Base-by-base conservation (phyloP, 2,113 vertebrate genomes). In the Lichenostomus cassidix region DNA sequence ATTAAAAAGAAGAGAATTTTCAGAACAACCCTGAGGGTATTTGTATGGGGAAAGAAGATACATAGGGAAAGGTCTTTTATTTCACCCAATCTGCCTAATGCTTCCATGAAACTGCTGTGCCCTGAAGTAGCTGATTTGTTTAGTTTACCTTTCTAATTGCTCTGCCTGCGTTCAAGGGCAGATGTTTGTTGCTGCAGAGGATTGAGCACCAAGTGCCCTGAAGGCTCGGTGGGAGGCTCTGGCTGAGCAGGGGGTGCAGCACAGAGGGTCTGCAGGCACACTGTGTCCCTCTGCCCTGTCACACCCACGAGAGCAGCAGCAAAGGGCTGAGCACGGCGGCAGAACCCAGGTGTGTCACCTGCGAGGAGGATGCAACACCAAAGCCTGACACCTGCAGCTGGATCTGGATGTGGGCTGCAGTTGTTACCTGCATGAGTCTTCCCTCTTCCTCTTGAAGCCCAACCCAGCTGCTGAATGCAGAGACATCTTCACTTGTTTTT, bases 171-270 rank as follows among this genome's bases (percentile, higher is more conserved):
- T 3, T 31, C 12, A 5, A 4, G 44, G 55, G 37, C 20, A 28
- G 47, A 1, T 3, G 14, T 9, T 73, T 24, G 35, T 18, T 13
- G 27, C 52, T 37, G 49, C n/a, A 24, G 14, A 60, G 53, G 15
- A 2, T 0, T 58, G 41, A 5, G 5, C n/a, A 2, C 6, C 11
- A 2, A 16, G 11, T 0, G 2, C 7, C 24, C 74, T 4, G n/a
- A 7, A 10, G 64, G 39, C 21, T 12, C 7, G 0, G 9, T 4
- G 11, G 16, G 60, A 44, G 15, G 46, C 1, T 59, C 39, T n/a
- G 37, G 29, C 39, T 15, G 47, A 25, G 70, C 11, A 16, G 4
- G 37, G 58, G 65, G 41, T 0, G 0, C 0, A 2, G 81, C 70
- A 62, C 64, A 10, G 2, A 6, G 15, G n/a, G 5, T 29, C 47